Conservation (phyloP, 2,113 vertebrate species). For the Lanius ludovicianus region DNA sequence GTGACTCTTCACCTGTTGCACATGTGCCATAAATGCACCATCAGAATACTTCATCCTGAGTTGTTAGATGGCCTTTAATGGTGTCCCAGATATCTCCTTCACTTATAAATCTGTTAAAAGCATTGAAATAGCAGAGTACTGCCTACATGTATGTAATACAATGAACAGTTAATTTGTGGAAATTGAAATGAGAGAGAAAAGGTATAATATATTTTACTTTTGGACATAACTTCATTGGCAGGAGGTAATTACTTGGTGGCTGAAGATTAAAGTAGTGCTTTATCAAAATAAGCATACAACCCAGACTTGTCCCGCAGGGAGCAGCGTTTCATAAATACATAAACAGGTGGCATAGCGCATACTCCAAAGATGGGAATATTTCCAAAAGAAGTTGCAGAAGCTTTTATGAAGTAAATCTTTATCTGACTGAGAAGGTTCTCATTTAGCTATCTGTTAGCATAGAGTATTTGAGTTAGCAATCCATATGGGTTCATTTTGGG, state of each 20-base stretch:
- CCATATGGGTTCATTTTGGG: not conserved
- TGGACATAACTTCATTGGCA: constrained; percentile 17
- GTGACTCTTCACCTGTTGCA: not conserved
- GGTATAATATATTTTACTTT: not conserved
- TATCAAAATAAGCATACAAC: constrained; percentile 55
- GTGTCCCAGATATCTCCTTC: not conserved
- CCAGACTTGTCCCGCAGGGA: constrained; percentile 55
- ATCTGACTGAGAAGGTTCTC: constrained; percentile 46
- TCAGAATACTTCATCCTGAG: not conserved
- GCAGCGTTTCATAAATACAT: constrained; percentile 49
- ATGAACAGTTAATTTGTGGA: not conserved
- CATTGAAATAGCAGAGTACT: not conserved
- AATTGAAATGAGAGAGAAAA: constrained; percentile 15
- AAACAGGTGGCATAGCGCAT: constrained; percentile 24
- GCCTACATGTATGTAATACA: not conserved
- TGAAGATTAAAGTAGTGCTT: constrained; percentile 55
- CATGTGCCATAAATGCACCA: not conserved
- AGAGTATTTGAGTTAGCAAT: constrained; percentile 14
- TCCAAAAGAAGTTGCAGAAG: constrained; percentile 49
- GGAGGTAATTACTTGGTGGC: constrained; percentile 13
- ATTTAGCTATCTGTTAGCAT: constrained; percentile 18
- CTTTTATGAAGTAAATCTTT: constrained; percentile 41
- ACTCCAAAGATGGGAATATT: constrained; percentile 43
- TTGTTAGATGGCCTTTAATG: not conserved
- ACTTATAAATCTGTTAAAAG: not conserved